These are phyloP conservation scores for Zaprionus camerounensis DNA, from an alignment of 1,140 invertebrate genomes.

Conservation along the genomic window DNA sequence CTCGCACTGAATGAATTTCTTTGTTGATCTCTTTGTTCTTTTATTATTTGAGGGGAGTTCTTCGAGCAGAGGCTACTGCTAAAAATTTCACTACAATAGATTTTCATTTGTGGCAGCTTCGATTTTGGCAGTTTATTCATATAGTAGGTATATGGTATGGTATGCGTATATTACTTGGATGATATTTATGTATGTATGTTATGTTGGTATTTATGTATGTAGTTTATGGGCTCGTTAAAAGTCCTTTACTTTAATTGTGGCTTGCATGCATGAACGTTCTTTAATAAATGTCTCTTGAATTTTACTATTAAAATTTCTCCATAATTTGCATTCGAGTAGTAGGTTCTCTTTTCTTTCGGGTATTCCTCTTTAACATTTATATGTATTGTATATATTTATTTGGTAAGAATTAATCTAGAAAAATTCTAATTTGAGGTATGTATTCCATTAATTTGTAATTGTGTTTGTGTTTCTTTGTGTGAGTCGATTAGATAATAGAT, in stretches of 20 bases:
- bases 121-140: conserved; percentile 69
- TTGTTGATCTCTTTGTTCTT: conserved; percentile 32
- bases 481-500: conserved; percentile 51
- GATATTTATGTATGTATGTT: conserved; percentile 39
- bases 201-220: conserved; percentile 27
- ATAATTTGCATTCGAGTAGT: conserved; percentile 62
- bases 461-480: conserved; percentile 33
- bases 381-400: conserved; percentile 57
- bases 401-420: conserved; percentile 83
- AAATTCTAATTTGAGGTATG: conserved; percentile 83
- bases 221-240: conserved; percentile 58
- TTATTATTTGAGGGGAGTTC: conserved; percentile 10
- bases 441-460: conserved; percentile 82
- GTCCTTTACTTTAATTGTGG: conserved; percentile 37
- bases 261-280: conserved; percentile 64
- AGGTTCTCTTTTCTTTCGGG: conserved; percentile 43
- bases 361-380: conserved; percentile 69
- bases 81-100: conserved; percentile 58
- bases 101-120: conserved; percentile 61
- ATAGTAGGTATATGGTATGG: conserved; percentile 41
- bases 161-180: conserved; percentile 44
- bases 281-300: conserved; percentile 79
- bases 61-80: conserved; percentile 39
- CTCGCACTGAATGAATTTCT: conserved; percentile 42
- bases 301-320: conserved; percentile 78